A percentile compares a stretch with the other conserved stretches of the same genome.
Evolutionary conservation across 2,888 invertebrate genomes (phyloP).

Genomic region (Sphinx pinastri): DNA sequence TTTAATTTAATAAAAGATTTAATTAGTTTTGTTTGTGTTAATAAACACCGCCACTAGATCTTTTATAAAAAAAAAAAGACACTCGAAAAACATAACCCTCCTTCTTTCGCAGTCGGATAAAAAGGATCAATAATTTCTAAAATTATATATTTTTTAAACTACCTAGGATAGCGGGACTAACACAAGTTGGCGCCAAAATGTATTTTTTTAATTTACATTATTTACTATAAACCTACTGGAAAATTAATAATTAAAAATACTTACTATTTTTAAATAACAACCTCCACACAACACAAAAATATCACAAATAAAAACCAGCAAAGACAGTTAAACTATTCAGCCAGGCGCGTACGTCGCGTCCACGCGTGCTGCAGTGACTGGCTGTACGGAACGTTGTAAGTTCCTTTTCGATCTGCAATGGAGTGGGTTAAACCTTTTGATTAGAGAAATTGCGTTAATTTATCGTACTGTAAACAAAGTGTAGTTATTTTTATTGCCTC

Average conservation of each 20-base stretch:
- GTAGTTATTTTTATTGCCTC: neutral
- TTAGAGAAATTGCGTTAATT: conserved; percentile 18
- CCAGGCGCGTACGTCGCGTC: conserved; percentile 23
- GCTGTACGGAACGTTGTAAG: conserved; percentile 14
- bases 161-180: too few species aligned
- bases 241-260: neutral
- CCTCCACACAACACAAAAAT: conserved; percentile 8
- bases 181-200: neutral
- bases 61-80: too few species aligned
- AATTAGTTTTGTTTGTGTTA: too few species aligned
- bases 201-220: neutral
- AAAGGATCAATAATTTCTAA: too few species aligned
- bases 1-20: too few species aligned
- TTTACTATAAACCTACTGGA: neutral
- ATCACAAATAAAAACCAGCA: conserved; percentile 19
- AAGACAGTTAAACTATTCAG: conserved; percentile 10
- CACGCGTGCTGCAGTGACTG: conserved; percentile 27
- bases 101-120: too few species aligned
- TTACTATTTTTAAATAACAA: neutral
- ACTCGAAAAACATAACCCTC: too few species aligned
- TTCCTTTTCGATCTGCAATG: conserved; percentile 16
- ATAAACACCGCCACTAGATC: too few species aligned
- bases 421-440: conserved; percentile 15
- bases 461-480: neutral
- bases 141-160: too few species aligned